Percentiles rank a stretch among this genome's conserved stretches.
Evolutionary conservation across 64 coral and sea anemone genomes (phyloP).

Genomic region (Actinia equina): DNA sequence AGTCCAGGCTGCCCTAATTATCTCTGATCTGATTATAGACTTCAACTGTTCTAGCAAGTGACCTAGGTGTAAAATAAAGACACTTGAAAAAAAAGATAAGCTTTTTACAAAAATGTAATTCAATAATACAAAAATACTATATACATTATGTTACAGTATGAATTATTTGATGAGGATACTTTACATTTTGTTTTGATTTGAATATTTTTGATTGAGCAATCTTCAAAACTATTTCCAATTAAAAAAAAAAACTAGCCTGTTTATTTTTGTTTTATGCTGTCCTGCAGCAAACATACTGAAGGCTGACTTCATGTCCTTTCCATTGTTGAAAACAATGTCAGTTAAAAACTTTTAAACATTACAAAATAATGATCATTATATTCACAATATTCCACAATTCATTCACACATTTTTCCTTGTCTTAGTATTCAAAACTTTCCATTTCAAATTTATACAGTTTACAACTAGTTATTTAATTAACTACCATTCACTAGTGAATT

Average conservation of each 20-base stretch:
- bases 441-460: not conserved
- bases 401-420: too few relatives aligned
- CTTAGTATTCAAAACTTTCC: not conserved
- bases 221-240: not conserved
- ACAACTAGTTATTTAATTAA: not conserved
- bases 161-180: not conserved
- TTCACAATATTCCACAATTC: not conserved
- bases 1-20: not conserved
- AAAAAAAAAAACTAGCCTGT: not conserved
- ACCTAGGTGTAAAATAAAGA: conserved; percentile 5
- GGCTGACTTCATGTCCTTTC: too few relatives aligned
- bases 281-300: not conserved
- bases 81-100: not conserved
- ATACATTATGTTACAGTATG: not conserved
- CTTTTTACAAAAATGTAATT: not conserved
- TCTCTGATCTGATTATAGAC: not conserved
- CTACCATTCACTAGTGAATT: not conserved
- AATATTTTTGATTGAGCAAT: not conserved
- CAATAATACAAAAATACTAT: not conserved
- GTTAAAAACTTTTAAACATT: too few relatives aligned
- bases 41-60: not conserved
- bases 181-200: not conserved
- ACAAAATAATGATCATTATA: too few relatives aligned
- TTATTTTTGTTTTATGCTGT: not conserved
- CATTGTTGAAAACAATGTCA: not conserved